Percentiles rank a stretch among this genome's conserved stretches.
Conservation (phyloP, 2,113 vertebrate species). For the Trinectes maculatus region DNA sequence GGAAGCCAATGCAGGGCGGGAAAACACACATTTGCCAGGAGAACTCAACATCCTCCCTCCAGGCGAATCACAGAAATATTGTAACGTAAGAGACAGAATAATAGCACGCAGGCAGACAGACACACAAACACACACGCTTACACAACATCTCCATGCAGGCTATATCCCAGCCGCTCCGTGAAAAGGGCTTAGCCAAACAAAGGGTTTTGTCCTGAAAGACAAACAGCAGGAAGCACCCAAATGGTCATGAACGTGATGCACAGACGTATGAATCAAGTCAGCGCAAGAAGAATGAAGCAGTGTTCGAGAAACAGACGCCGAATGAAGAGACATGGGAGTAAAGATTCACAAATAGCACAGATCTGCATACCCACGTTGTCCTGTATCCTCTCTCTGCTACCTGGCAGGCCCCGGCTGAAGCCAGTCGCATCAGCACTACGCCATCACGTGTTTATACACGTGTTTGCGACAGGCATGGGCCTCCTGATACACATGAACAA, state of each 20-base stretch:
- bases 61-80: constrained; percentile 56
- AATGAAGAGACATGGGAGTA: background rate
- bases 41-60: constrained; percentile 26
- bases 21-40: constrained; percentile 54
- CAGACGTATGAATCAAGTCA: background rate
- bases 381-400: constrained; percentile 55
- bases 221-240: constrained; percentile 55
- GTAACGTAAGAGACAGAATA: constrained; percentile 67
- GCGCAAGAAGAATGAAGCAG: constrained; percentile 7
- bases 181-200: constrained; percentile 60
- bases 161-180: constrained; percentile 62
- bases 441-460: constrained; percentile 67
- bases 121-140: constrained; percentile 11
- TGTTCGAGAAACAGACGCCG: background rate
- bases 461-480: constrained; percentile 75
- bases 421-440: constrained; percentile 47
- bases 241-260: constrained; percentile 46
- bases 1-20: constrained; percentile 87
- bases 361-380: constrained; percentile 81
- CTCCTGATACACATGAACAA: constrained; percentile 79
- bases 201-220: constrained; percentile 60
- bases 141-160: constrained; percentile 40
- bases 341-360: constrained; percentile 61
- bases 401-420: constrained; percentile 67
- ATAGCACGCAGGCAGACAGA: constrained; percentile 33